Conservation (phyloP, 2,113 vertebrate genomes). For the Mormyrus lacerda region DNA sequence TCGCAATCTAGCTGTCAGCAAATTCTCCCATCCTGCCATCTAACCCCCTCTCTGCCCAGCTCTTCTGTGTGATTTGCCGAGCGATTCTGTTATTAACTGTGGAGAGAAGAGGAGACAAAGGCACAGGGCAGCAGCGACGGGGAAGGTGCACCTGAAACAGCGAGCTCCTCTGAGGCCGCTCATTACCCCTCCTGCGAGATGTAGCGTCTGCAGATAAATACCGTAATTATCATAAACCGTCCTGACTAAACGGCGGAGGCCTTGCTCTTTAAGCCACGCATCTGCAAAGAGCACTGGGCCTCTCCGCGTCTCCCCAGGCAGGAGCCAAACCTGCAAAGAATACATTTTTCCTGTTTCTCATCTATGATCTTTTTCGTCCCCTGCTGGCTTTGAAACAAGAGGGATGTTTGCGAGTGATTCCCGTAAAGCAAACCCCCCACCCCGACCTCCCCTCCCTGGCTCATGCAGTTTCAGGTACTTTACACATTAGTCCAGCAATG, state of each 20-base stretch:
- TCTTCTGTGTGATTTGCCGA: constrained; percentile 42
- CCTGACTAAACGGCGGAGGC: constrained; percentile 8
- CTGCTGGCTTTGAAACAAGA: not conserved
- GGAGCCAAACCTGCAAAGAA: constrained; percentile 5
- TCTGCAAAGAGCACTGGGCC: not conserved
- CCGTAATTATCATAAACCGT: constrained; percentile 41
- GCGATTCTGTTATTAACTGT: constrained; percentile 42
- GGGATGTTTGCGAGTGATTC: not conserved
- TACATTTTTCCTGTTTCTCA: not conserved
- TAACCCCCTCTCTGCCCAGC: constrained; percentile 24
- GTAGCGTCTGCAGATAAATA: constrained; percentile 40
- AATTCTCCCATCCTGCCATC: constrained; percentile 29
- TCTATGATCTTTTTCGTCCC: not conserved
- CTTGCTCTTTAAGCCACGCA: not conserved
- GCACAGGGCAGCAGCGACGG: constrained; percentile 22
- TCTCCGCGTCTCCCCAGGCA: not conserved
- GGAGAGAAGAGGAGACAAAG: constrained; percentile 26
- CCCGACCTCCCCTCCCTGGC: not conserved
- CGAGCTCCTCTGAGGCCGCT: constrained; percentile 12
- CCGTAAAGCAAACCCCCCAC: not conserved
- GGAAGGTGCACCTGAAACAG: constrained; percentile 33
- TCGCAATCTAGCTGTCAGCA: constrained; percentile 10
- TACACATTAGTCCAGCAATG: not conserved
- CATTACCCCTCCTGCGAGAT: constrained; percentile 34
- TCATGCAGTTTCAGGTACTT: not conserved